Evolutionary conservation across 1,140 invertebrate genomes (phyloP), one percentile per base, ranked within the genome.

Genomic region (Mylabris phalerata): DNA sequence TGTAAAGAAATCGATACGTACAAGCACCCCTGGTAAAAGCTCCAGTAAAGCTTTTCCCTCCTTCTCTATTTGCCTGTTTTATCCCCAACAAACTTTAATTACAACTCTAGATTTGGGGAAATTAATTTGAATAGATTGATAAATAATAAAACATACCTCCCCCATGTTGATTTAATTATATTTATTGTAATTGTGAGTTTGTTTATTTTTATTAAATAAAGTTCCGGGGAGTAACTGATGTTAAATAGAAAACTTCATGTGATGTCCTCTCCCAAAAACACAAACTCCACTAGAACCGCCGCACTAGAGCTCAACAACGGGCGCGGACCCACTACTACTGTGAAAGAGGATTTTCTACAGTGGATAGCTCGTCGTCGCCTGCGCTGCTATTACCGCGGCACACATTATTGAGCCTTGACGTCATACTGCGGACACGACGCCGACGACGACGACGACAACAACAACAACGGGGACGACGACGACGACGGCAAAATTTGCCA

Each of bases 241-340:
- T 70, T 72, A 71, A 71, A 71, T 71, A 63, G 65, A 71, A 64
- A 64, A 65, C 67, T 69, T 68, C 70, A 72, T 72, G 69, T 60
- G 66, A 62, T 63, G 63, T 62, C 55, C 48, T 11, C 44, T 32
- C 44, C 51, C 55, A 40, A 42, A 42, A 40, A 50, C 57, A 60
- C 62, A 63, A 59, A 65, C 49, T 40, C 49, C 61, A 61, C 60
- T 52, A 63, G 59, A 65, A 62, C 67, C 49, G 62, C 57, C 61
- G 51, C 59, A 59, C 67, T 58, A 49, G 19, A 38, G 59, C 27
- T 10, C 40, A 10, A 52, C 46, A 62, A 70, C 71, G 67, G 68
- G 68, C 71, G 68, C 67, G 68, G 67, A 68, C 68, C 63, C 66
- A 71, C 19, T 19, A 19, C 19, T 19, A 19, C 69, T 71, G 60